Evolutionary conservation across 1,140 invertebrate genomes (phyloP), one percentile per base, ranked within the genome.

Genomic region (Eupristina koningsbergeri): DNA sequence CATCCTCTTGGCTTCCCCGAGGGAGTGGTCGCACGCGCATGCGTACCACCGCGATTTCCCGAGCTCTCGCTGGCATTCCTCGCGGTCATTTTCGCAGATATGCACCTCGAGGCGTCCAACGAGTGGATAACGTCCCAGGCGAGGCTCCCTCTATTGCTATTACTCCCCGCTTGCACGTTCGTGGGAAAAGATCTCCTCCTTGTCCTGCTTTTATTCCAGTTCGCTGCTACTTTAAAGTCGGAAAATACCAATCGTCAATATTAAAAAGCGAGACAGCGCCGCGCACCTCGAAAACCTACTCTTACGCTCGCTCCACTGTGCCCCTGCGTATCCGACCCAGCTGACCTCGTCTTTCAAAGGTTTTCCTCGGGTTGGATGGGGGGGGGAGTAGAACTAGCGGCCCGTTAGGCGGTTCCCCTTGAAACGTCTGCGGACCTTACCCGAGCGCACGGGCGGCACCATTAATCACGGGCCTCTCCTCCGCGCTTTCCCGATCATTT

Each of bases 401-500:
- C 64, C 64, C 64, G 64, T 67, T 67, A 67, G 15, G 64, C 31
- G 17, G 17, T 19, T 71, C 34, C 34, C 17, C 36, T n/a, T 13
- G 15, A n/a, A 22, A 41, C 19, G 19, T 26, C 41, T 31, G n/a
- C 22, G 41, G 41, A 11, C 41, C 41, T 45, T 45, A 11, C 41
- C n/a, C n/a, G n/a, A n/a, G n/a, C n/a, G n/a, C 41, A 45, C 41
- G 5, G 11, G 5, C 22, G 36, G 3, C 67, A 71, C 36, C 26
- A 71, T 71, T 71, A 71, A 71, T 71, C 67, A 71, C 67, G 67
- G 36, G 53, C 22, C 53, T 6, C 53, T 58, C 53, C 53, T 26
- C 53, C 2, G 19, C 53, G 67, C 22, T 71, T 71, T 71, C 67
- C 67, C 36, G 36, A 41, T n/a, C 36, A 19, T 75, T 75, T 75